These are phyloP conservation scores for Chrosomus eos DNA, from an alignment of 2,797 vertebrate species.

Conservation along the genomic window DNA sequence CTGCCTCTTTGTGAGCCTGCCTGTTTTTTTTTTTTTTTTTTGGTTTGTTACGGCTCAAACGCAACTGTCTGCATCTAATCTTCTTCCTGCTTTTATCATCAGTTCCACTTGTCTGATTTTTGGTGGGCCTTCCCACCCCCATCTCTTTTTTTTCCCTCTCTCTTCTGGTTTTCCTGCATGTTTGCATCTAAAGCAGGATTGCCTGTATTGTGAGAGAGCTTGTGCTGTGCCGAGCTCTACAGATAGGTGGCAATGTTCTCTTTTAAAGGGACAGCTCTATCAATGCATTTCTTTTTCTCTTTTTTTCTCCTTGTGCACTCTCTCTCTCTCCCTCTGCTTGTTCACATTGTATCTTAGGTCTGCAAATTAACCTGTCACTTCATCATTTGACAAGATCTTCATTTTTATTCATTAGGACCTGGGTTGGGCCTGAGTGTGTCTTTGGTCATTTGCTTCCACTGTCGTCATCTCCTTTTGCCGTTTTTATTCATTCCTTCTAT, in stretches of 20 bases:
- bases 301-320: slow-evolving; percentile 26
- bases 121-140: background rate
- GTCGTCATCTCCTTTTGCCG: slow-evolving; percentile 65
- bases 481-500: slow-evolving; percentile 41
- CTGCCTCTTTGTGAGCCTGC: slow-evolving; percentile 77
- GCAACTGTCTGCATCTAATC: slow-evolving; percentile 88
- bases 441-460: slow-evolving; percentile 84
- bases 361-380: slow-evolving; percentile 94
- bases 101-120: slow-evolving; percentile 87
- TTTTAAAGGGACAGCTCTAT: slow-evolving; percentile 81
- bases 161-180: slow-evolving; percentile 64
- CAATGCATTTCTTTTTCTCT: slow-evolving; percentile 38
- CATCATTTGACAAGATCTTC: slow-evolving; percentile 90
- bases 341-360: slow-evolving; percentile 76
- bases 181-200: slow-evolving; percentile 83
- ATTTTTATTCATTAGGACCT: slow-evolving; percentile 89
- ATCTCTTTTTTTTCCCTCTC: slow-evolving; percentile 2
- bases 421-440: slow-evolving; percentile 83
- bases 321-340: slow-evolving; percentile 59
- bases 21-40: slow-evolving; percentile 6
- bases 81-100: slow-evolving; percentile 87
- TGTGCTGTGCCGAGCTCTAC: slow-evolving; percentile 78
- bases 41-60: slow-evolving; percentile 67
- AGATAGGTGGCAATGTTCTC: slow-evolving; percentile 98
- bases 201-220: slow-evolving; percentile 65